Evolutionary conservation across 2,113 vertebrate species (phyloP).

Genomic region (Chaetorhynchus papuensis): DNA sequence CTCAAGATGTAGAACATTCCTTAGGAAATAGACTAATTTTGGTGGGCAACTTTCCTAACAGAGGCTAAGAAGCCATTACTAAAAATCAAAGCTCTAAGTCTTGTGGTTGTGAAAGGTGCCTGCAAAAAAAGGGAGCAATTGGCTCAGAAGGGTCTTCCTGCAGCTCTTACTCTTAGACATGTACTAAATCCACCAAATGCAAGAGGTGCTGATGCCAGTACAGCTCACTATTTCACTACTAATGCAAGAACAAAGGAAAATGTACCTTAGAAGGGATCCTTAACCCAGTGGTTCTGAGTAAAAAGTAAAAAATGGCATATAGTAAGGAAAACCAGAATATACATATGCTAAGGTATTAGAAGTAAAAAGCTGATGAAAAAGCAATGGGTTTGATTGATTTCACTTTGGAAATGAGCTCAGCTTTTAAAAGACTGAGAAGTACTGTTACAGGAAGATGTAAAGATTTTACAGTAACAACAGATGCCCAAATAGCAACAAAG

Average conservation of each 20-base stretch:
- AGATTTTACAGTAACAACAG: slow-evolving; percentile 7
- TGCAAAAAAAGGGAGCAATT: not conserved
- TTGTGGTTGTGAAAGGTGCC: not conserved
- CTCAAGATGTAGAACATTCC: not conserved
- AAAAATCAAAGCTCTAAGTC: not conserved
- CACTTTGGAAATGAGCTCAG: not conserved
- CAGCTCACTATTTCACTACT: not conserved
- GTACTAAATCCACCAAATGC: not conserved
- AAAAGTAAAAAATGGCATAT: not conserved
- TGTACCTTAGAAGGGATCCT: not conserved
- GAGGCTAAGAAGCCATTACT: not conserved
- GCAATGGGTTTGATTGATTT: not conserved
- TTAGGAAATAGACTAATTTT: not conserved
- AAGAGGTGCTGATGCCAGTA: not conserved
- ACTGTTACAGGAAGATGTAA: not conserved
- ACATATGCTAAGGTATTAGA: not conserved
- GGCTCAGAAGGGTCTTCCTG: not conserved
- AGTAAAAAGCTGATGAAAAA: not conserved
- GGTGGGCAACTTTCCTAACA: not conserved
- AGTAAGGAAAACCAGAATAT: not conserved
- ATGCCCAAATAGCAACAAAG: not conserved
- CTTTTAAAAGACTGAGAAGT: not conserved
- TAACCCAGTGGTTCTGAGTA: not conserved
- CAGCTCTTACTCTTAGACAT: not conserved
- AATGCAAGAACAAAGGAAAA: not conserved